A percentile compares a stretch with the other conserved stretches of the same genome.
These are phyloP conservation scores for Molothrus ater DNA, from an alignment of 2,797 vertebrate genomes.

Conservation along the genomic window DNA sequence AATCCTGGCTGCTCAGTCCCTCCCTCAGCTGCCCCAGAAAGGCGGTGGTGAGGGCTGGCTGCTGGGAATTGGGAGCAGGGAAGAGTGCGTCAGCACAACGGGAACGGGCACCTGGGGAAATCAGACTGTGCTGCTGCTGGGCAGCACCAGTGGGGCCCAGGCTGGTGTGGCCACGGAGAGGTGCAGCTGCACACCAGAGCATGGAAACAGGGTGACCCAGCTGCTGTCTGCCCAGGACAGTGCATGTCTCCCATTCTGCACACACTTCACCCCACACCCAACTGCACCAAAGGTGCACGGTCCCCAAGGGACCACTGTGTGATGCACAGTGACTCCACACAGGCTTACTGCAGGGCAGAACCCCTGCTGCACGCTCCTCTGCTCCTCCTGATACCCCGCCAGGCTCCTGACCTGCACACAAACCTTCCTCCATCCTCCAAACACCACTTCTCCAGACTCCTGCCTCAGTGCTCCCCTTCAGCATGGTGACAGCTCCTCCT, in stretches of 20 bases:
- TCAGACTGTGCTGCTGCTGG: neutral
- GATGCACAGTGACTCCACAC: rapidly evolving
- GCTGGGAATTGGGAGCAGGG: conserved; percentile 28
- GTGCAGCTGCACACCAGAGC: rapidly evolving
- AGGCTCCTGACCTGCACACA: rapidly evolving
- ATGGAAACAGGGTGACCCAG: neutral
- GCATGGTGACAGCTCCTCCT: neutral
- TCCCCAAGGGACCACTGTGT: neutral
- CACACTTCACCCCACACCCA: rapidly evolving
- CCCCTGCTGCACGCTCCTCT: neutral
- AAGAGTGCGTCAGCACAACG: neutral
- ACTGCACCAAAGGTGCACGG: rapidly evolving
- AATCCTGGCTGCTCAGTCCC: neutral
- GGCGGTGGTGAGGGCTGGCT: neutral
- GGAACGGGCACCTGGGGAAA: conserved; percentile 49
- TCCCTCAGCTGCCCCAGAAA: conserved; percentile 58
- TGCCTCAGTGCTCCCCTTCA: neutral
- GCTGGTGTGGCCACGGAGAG: rapidly evolving
- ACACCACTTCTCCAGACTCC: neutral
- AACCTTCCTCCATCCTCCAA: neutral
- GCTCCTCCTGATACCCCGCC: neutral
- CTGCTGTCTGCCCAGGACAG: rapidly evolving
- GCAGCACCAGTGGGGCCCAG: neutral
- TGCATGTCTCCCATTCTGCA: rapidly evolving
- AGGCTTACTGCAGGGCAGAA: neutral